These are phyloP conservation scores for Pelochelys cantorii DNA, from an alignment of 2,797 vertebrate genomes.

Conservation along the genomic window DNA sequence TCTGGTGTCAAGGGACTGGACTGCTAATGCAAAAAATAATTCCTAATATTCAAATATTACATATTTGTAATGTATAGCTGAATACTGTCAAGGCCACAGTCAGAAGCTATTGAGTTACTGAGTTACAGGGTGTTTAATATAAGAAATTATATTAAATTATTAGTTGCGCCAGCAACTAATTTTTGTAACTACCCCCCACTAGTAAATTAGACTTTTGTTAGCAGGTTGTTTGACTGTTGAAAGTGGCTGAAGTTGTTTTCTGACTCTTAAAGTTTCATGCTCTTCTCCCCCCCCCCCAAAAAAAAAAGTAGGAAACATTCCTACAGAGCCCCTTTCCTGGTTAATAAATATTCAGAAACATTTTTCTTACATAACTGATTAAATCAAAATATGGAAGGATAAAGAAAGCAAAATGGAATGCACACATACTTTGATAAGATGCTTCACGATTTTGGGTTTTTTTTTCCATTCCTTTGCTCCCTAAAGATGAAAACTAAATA, in stretches of 20 bases:
- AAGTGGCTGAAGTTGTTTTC: background rate
- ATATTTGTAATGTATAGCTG: conserved; percentile 54
- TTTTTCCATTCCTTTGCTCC: conserved; percentile 50
- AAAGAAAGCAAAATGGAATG: conserved; percentile 6
- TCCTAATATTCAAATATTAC: conserved; percentile 72
- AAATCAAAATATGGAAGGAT: background rate
- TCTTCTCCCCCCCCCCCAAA: conserved; percentile 1
- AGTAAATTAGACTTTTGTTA: background rate
- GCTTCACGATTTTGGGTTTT: conserved; percentile 7
- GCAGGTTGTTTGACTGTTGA: background rate
- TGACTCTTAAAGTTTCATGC: background rate
- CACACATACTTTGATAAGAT: background rate
- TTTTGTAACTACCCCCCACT: conserved; percentile 25
- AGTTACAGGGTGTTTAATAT: background rate
- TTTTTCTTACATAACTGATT: background rate
- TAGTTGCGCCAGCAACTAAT: background rate
- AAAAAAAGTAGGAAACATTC: background rate
- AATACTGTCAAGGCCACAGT: conserved; percentile 39
- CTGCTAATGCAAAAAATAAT: conserved; percentile 80
- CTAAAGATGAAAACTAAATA: conserved; percentile 60
- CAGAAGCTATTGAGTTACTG: conserved; percentile 42
- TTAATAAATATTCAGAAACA: background rate
- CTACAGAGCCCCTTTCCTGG: background rate
- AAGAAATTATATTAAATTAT: too few relatives aligned
- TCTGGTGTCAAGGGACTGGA: conserved; percentile 77